Percentiles rank a stretch among this genome's conserved stretches.
Evolutionary conservation across 1,140 invertebrate species (phyloP).

Genomic region (Brachionus rubens): DNA sequence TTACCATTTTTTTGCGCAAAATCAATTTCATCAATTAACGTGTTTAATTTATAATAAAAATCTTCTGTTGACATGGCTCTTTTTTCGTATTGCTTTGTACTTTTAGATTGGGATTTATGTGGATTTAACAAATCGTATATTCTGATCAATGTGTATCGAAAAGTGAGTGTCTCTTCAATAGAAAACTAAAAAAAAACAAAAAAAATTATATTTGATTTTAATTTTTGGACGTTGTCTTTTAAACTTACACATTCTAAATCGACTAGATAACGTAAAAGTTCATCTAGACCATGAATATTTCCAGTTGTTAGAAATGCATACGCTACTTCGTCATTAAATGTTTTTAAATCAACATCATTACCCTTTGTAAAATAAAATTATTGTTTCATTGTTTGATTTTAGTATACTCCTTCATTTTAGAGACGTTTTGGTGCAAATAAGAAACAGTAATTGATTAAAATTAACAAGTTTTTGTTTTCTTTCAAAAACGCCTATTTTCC

Average conservation of each 20-base stretch:
- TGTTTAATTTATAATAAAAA: slow-evolving; percentile 5
- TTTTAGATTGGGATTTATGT: background rate
- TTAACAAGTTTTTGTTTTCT: too few species aligned
- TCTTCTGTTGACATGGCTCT: background rate
- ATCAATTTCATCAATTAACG: slow-evolving; percentile 23
- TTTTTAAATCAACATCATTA: slow-evolving; percentile 24
- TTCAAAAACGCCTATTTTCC: too few species aligned
- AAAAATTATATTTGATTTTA: background rate
- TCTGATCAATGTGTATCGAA: slow-evolving; percentile 7
- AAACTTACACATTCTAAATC: slow-evolving; percentile 24
- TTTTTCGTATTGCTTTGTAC: background rate
- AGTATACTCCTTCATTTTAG: too few species aligned
- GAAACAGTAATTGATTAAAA: too few species aligned
- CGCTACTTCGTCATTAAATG: slow-evolving; percentile 24
- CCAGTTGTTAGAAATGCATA: slow-evolving; percentile 18
- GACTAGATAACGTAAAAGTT: background rate
- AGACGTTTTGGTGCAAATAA: too few species aligned
- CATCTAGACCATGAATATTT: slow-evolving; percentile 29
- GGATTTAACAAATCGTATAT: slow-evolving; percentile 19
- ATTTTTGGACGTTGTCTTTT: background rate
- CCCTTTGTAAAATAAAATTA: background rate
- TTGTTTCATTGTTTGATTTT: background rate
- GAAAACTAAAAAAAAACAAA: background rate
- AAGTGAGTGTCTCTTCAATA: slow-evolving; percentile 8
- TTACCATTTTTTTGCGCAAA: slow-evolving; percentile 3